Evolutionary conservation across 1,140 invertebrate species (phyloP), one percentile per base, ranked within the genome.

Genomic region (Bombus picipes): DNA sequence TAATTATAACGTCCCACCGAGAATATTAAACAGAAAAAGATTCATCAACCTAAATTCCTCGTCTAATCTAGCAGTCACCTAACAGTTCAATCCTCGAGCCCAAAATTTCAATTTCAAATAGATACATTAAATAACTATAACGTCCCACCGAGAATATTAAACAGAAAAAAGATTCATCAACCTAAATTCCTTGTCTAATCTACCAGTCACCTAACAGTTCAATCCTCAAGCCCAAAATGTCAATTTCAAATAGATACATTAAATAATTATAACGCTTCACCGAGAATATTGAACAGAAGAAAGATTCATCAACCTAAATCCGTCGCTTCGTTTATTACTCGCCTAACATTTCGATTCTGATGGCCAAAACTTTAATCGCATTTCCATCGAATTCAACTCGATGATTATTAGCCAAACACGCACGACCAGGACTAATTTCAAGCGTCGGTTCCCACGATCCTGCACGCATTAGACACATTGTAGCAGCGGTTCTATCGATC

Each of bases 371-470:
- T 53, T 25, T 3, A 25, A 43, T 15, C 43, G 28, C n/a, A 53
- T 75, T 53, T 34, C 9, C 43, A 74, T 74, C 10, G 18, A 53
- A 47, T 34, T 74, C 1, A 34, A n/a, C 72, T 47, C 39, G 4
- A 32, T 9, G 22, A 34, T 53, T 65, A 62, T 62, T 10, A 73
- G 5, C 39, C n/a, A 34, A 22, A 34, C 28, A 53, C 6, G 13
- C 15, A n/a, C 10, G 3, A 18, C 2, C 39, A 43, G 43, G 37
- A 62, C 73, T 65, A 62, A 43, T 74, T 37, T 47, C 12, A 22
- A 74, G 5, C 32, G 28, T 12, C 32, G 32, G 28, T 83, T 75
- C 72, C 41, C 81, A 76, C 72, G 81, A 76, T 76, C 0, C 8
- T 37, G 2, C 37, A 68, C 6, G 39, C n/a, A 62, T 43, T 65